These are phyloP conservation scores for Grammomys surdaster DNA, from an alignment of 2,113 vertebrate genomes.

Conservation along the genomic window DNA sequence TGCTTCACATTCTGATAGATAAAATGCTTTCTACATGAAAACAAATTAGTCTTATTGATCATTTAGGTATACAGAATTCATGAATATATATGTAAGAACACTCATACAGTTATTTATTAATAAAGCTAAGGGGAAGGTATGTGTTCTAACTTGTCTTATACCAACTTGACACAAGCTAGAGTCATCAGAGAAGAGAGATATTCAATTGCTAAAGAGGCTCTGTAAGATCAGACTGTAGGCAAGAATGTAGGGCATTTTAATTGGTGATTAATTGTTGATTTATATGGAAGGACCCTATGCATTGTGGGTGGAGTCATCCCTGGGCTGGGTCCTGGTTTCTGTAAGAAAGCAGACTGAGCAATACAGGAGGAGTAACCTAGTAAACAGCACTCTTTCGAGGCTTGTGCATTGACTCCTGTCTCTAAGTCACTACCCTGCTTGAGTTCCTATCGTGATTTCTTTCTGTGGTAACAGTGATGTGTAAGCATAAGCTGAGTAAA, in stretches of 20 bases:
- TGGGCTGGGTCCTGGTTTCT: background rate
- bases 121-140: background rate
- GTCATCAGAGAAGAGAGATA: background rate
- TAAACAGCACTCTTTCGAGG: background rate
- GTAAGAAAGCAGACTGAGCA: background rate
- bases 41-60: background rate
- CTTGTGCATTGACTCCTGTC: background rate
- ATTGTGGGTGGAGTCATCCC: background rate
- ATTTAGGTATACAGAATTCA: background rate
- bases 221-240: background rate
- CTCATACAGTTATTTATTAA: background rate
- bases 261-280: background rate
- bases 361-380: background rate
- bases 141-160: background rate
- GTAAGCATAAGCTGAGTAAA: background rate
- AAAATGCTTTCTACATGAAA: background rate
- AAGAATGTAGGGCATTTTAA: background rate
- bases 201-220: background rate
- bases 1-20: background rate
- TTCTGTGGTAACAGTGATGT: background rate
- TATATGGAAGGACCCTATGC: background rate
- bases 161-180: background rate
- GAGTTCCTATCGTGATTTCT: background rate
- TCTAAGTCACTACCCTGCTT: background rate
- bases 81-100: background rate